Percentiles rank a stretch among this genome's conserved stretches.
These are phyloP conservation scores for Hephaestus fuliginosus DNA, from an alignment of 2,797 vertebrate species.

Conservation along the genomic window DNA sequence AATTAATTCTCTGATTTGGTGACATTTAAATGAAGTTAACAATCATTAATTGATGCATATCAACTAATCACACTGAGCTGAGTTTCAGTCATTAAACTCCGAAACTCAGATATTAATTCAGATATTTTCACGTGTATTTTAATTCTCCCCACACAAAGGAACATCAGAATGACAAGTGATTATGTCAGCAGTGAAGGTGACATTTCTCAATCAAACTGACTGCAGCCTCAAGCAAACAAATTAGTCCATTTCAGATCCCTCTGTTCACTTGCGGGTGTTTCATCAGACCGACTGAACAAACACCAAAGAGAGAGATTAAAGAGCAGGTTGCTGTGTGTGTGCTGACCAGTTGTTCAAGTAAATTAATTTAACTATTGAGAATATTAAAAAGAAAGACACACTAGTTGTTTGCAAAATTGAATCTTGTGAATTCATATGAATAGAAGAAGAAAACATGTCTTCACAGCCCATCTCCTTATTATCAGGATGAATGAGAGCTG, in stretches of 20 bases:
- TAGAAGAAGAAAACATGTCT: background rate
- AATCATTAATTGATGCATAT: background rate
- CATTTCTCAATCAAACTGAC: constrained; percentile 21
- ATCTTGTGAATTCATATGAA: background rate
- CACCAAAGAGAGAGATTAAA: background rate
- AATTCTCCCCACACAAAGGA: background rate
- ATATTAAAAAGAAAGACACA: background rate
- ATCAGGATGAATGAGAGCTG: background rate
- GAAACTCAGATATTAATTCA: background rate
- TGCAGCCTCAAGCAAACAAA: background rate
- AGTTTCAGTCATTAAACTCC: background rate
- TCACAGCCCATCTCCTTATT: background rate
- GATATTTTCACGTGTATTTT: background rate
- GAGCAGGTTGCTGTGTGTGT: background rate
- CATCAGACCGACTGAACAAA: constrained; percentile 18
- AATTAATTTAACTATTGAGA: background rate
- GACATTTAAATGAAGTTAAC: background rate
- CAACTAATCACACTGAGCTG: background rate
- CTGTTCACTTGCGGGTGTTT: background rate
- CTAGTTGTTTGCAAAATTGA: background rate
- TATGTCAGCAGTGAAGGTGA: constrained; percentile 16
- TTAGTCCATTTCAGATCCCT: background rate
- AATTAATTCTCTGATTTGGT: no score
- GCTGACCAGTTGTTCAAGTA: background rate
- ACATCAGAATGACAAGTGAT: constrained; percentile 3